Percentiles rank a stretch among this genome's conserved stretches.
phyloP scores from a whole-genome alignment of 2,888 invertebrate genomes.

The Creontiades dilutus region DNA sequence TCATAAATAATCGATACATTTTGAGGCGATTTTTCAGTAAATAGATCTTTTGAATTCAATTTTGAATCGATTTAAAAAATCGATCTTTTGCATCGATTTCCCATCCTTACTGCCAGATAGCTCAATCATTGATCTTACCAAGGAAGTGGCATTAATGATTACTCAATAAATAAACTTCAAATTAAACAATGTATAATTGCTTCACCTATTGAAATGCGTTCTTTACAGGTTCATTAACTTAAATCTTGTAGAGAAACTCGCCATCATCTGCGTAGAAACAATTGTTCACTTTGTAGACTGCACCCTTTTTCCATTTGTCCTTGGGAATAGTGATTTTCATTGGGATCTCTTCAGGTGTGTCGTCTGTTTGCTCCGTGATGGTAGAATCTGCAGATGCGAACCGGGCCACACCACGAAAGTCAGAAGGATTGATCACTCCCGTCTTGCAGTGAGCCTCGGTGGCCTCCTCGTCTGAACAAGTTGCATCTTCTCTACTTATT shows the following conservation, averaged over 20 bases:
- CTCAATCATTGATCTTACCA: too few species aligned
- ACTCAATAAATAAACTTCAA: too few species aligned
- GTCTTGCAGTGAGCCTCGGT: background rate
- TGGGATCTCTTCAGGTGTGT: conserved; percentile 39
- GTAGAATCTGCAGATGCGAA: background rate
- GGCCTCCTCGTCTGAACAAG: background rate
- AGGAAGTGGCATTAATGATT: too few species aligned
- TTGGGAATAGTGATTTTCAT: conserved; percentile 85
- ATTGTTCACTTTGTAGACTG: conserved; percentile 87
- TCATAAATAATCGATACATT: too few species aligned
- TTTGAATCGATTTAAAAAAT: too few species aligned
- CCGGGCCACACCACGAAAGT: background rate
- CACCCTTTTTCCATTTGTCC: conserved; percentile 82
- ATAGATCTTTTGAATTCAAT: too few species aligned
- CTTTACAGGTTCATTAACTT: background rate
- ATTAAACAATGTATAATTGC: too few species aligned
- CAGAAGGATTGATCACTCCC: conserved; percentile 10
- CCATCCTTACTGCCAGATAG: too few species aligned
- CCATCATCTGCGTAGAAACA: conserved; percentile 91
- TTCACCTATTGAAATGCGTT: too few species aligned
- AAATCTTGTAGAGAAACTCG: conserved; percentile 85
- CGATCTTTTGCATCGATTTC: too few species aligned
- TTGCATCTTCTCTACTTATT: background rate
- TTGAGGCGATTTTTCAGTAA: too few species aligned
- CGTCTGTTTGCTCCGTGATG: background rate